Conservation (phyloP, 2,797 vertebrate genomes). For the Molossus alvarezi region DNA sequence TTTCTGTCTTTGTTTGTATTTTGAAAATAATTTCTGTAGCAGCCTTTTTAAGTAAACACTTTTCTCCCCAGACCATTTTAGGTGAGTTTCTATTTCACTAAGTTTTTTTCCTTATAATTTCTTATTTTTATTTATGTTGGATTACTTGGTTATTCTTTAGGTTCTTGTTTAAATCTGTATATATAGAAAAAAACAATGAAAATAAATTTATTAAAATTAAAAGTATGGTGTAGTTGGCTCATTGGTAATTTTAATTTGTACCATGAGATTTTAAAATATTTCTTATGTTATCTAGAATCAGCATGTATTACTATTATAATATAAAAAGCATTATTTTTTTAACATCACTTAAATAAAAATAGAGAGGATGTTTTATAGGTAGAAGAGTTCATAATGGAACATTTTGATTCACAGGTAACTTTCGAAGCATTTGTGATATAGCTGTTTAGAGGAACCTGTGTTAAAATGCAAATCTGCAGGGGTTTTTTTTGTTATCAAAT, state of each 20-base stretch:
- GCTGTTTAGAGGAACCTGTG: background rate
- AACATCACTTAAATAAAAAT: background rate
- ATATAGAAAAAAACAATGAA: background rate
- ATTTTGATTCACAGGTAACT: background rate
- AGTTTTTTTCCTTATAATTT: background rate
- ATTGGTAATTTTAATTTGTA: slow-evolving; percentile 9
- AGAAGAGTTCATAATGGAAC: background rate
- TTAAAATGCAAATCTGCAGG: background rate
- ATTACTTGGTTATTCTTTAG: background rate
- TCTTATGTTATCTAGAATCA: background rate
- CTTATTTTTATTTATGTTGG: background rate
- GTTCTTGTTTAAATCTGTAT: background rate
- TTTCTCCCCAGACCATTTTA: background rate
- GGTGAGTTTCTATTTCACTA: background rate
- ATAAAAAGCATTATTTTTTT: background rate
- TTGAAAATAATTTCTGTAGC: background rate
- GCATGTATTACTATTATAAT: background rate
- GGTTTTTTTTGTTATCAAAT: background rate
- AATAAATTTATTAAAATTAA: slow-evolving; percentile 22
- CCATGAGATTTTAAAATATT: background rate
- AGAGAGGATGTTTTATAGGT: background rate
- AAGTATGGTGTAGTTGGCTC: background rate
- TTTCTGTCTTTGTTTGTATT: background rate
- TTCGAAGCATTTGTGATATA: background rate
- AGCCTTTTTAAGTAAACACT: background rate